A percentile compares a stretch with the other conserved stretches of the same genome.
phyloP scores from a whole-genome alignment of 2,797 vertebrate species.

The Tenualosa thibaudeaui region DNA sequence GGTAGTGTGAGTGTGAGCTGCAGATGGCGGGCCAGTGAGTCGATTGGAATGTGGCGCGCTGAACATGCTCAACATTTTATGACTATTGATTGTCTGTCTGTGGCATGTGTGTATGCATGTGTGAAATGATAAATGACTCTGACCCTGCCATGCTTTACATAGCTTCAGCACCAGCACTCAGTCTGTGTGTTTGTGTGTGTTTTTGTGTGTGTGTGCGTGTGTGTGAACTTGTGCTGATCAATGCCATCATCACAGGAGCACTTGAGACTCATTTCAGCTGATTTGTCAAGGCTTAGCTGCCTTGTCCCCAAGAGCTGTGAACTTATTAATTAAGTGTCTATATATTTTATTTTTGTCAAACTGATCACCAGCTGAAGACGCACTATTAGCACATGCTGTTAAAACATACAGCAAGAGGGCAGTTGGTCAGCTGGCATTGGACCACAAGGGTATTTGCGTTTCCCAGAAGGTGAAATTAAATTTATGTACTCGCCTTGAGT shows the following conservation, averaged over 20 bases:
- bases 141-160: slow-evolving; percentile 19
- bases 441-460: background rate
- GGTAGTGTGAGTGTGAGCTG: background rate
- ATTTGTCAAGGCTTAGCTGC: background rate
- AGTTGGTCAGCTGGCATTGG: background rate
- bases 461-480: slow-evolving; percentile 2
- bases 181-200: slow-evolving; percentile 25
- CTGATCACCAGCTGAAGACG: background rate
- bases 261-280: background rate
- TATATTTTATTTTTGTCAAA: background rate
- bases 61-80: slow-evolving; percentile 40
- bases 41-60: background rate
- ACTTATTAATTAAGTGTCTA: too few relatives aligned
- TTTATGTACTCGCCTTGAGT: background rate
- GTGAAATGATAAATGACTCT: slow-evolving; percentile 31
- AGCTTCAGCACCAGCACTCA: background rate
- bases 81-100: slow-evolving; percentile 39
- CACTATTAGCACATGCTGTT: background rate
- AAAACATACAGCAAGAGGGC: background rate
- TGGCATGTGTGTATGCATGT: background rate
- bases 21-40: background rate
- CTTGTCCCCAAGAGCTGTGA: background rate
- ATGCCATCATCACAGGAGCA: background rate
- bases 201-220: slow-evolving; percentile 10
- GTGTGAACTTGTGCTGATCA: background rate